Percentiles rank a stretch among this genome's conserved stretches.
Conservation (phyloP, 1,140 invertebrate species). For the Rhagoletis pomonella region DNA sequence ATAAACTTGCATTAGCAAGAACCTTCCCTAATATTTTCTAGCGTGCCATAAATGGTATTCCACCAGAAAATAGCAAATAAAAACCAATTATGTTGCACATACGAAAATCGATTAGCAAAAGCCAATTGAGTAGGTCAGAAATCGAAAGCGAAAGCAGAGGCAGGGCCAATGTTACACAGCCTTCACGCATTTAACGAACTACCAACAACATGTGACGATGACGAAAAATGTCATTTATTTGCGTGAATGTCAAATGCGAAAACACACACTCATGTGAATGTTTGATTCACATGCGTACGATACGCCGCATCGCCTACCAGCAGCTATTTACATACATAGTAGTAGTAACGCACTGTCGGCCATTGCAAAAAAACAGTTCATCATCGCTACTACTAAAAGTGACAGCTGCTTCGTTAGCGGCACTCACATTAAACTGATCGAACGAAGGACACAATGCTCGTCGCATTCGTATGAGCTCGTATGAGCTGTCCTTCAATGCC, state of each 20-base stretch:
- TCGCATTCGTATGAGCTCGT: neutral
- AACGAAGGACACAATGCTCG: conserved; percentile 9
- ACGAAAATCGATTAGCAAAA: neutral
- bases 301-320: neutral
- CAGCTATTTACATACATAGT: neutral
- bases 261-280: conserved; percentile 41
- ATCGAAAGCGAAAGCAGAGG: neutral
- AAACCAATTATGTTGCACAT: neutral
- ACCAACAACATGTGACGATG: conserved; percentile 60
- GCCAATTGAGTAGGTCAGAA: no score
- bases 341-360: neutral
- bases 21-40: no score
- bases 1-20: no score
- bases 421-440: conserved; percentile 28
- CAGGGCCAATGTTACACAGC: conserved; percentile 58
- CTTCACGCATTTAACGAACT: conserved; percentile 73
- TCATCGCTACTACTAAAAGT: neutral
- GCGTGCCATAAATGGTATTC: neutral
- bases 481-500: neutral
- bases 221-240: conserved; percentile 67
- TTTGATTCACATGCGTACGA: neutral
- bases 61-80: neutral
- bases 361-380: conserved; percentile 34
- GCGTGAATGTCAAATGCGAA: conserved; percentile 61
- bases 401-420: conserved; percentile 55